These are phyloP conservation scores for Zaprionus taronus DNA, from an alignment of 1,140 invertebrate genomes.

Conservation along the genomic window DNA sequence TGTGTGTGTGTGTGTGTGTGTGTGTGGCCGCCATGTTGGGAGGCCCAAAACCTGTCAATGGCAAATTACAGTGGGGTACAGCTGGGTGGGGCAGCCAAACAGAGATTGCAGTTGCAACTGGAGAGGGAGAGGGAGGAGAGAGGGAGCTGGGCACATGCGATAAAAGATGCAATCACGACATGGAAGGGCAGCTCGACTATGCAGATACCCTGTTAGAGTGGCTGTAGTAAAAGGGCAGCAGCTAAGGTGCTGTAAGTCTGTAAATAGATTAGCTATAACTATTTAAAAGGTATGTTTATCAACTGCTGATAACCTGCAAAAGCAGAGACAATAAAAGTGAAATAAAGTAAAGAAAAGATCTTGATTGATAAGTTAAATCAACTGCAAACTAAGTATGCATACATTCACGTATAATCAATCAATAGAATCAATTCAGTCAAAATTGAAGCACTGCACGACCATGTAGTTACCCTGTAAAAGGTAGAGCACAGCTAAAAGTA, in stretches of 20 bases:
- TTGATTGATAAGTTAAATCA: too few relatives aligned
- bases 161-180: slow-evolving; percentile 74
- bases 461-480: too few relatives aligned
- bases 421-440: too few relatives aligned
- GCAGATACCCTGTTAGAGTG: slow-evolving; percentile 22
- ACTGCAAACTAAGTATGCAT: too few relatives aligned
- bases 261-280: rapidly evolving
- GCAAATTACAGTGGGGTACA: slow-evolving; percentile 65
- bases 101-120: slow-evolving; percentile 11
- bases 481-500: too few relatives aligned
- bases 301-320: not conserved
- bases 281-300: not conserved
- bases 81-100: slow-evolving; percentile 37
- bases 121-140: not conserved
- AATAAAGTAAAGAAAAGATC: too few relatives aligned
- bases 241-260: too few relatives aligned
- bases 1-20: slow-evolving; percentile 28
- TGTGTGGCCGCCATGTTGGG: slow-evolving; percentile 18
- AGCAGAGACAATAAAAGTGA: not conserved
- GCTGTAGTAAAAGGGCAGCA: too few relatives aligned
- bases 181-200: not conserved
- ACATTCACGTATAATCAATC: too few relatives aligned
- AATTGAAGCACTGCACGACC: too few relatives aligned
- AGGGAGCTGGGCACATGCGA: slow-evolving; percentile 48
- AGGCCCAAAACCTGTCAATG: slow-evolving; percentile 74